Evolutionary conservation across 2,888 invertebrate genomes (phyloP), one percentile per base, ranked within the genome.

Genomic region (Dynastes hyllus): DNA sequence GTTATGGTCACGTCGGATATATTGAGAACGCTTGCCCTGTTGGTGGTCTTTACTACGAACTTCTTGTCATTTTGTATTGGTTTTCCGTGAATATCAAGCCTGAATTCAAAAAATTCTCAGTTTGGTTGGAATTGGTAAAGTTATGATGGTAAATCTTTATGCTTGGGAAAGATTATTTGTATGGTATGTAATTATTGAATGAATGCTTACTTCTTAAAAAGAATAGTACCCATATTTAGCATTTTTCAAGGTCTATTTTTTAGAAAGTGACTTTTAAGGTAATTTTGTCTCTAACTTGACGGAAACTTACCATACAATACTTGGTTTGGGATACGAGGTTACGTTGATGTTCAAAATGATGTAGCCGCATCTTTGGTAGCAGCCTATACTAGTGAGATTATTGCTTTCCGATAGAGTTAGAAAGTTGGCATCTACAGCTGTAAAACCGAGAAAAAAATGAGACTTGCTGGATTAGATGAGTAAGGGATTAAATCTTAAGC

Each of bases 301-400:
- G 8, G 6, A 63, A 16, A 63, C 27, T 76, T 89, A 91, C 93
- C 93, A 93, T 77, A 84, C 88, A 2, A 93, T 84, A 51, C 85
- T 86, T 2, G 92, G 90, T 70, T 84, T 79, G 0, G 93, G 93
- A 87, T 91, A 92, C 0, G 92, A 92, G 50, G 90, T 88, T 45
- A 92, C 89, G 32, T 89, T 85, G 0, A 92, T 90, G 2, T 89
- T 87, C 90, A 92, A 92, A 81, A 89, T 89, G 0, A 91, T 88
- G 1, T 84, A 83, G 27, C 81, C 78, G 11, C 83, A 83, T 9
- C 88, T 88, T 13, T 88, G 88, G 45, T 81, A 78, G 2, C 80
- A 83, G 4, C 83, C 81, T 55, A 88, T 84, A 22, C 81, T 80
- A 78, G 85, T 83, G 16, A 85, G 79, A 40, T 83, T 82, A 78